Conservation (phyloP, 2,797 vertebrate species). For the Acanthurus tractus region DNA sequence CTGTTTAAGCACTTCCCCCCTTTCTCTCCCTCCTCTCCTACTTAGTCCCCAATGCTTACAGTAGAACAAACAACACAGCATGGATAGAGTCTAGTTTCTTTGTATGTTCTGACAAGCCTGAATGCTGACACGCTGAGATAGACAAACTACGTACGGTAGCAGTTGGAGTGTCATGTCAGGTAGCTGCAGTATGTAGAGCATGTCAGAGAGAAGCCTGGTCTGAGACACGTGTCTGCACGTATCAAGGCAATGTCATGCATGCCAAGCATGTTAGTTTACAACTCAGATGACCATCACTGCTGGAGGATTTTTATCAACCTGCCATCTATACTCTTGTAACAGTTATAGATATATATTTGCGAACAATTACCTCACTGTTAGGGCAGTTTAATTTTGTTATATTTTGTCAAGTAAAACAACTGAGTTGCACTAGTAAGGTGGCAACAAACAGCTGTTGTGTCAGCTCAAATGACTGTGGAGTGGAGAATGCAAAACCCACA, state of each 20-base stretch:
- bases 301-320: conserved; percentile 27
- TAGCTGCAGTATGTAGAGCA: conserved; percentile 72
- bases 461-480: conserved; percentile 60
- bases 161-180: conserved; percentile 72
- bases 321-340: conserved; percentile 18
- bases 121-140: conserved; percentile 67
- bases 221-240: conserved; percentile 67
- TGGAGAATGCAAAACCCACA: conserved; percentile 59
- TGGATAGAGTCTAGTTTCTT: conserved; percentile 72
- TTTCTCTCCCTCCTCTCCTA: conserved; percentile 45
- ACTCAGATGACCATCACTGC: conserved; percentile 11
- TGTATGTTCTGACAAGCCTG: conserved; percentile 69
- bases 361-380: conserved; percentile 25
- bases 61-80: conserved; percentile 80
- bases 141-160: conserved; percentile 60
- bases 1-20: conserved; percentile 55
- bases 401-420: conserved; percentile 17
- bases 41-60: conserved; percentile 68
- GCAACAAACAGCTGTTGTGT: conserved; percentile 76
- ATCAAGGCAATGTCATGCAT: conserved; percentile 73
- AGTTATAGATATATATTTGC: conserved; percentile 20
- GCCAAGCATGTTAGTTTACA: conserved; percentile 66
- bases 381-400: not conserved
- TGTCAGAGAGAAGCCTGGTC: conserved; percentile 47
- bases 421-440: conserved; percentile 34